Evolutionary conservation across 2,113 vertebrate genomes (phyloP), one percentile per base, ranked within the genome.

Genomic region (Cryptomyrus ogoouensis): DNA sequence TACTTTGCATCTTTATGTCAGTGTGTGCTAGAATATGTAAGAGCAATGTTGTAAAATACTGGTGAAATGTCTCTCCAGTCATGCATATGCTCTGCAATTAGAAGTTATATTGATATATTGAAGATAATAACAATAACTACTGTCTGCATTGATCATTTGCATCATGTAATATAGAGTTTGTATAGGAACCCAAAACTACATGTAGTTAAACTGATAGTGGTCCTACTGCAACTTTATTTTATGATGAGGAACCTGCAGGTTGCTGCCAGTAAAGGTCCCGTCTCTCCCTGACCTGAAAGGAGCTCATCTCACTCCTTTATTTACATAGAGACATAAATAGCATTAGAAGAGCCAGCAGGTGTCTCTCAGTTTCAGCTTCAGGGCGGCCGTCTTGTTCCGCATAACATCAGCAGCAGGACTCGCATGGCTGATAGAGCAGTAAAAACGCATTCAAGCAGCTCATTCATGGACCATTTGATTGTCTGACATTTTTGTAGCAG

Each of bases 61-160:
- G 46, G 5, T 56, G 53, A 56, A 56, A 56, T 5, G 4, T 56
- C 19, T 56, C 19, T 56, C 53, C 53, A 21, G 27, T 46, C 5
- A 44, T 8, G 6, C 80, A 58, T 5, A 58, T 58, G 5, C 21
- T 21, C 21, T 58, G 6, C 21, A 21, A 58, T 58, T 24, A 58
- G 5, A 56, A 19, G 53, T 21, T 56, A 56, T 53, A 21, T 56
- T 56, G 53, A 24, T 24, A 0, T 58, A 58, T 2, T 77, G 46
- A 19, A 17, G 27, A 94, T 89, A 91, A 35, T 89, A 91, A 35
- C 91, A 27, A 66, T 66, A 66, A 27, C 62, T 66, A 66, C 58
- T 24, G 21, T n/a, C 24, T 27, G 21, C 6, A n/a, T 21, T 66
- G n/a, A 27, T 62, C 58, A 62, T 66, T 7, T 66, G 9, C 24